Base-by-base conservation (phyloP, 2,113 vertebrate genomes). In the Corydoras maculifer region DNA sequence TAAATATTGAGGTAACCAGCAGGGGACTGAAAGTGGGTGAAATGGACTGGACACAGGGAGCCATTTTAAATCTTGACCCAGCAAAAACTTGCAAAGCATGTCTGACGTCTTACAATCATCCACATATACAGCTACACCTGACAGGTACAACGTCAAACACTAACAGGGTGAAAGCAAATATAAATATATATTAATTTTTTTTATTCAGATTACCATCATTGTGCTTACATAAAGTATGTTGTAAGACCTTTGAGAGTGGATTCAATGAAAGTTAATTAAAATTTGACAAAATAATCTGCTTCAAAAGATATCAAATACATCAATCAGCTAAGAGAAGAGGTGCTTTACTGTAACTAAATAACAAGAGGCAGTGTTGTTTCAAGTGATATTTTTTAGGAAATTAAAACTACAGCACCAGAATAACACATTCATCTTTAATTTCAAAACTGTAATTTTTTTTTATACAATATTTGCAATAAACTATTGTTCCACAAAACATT, bases 1-100 rank as follows among this genome's bases (percentile, higher is more conserved):
- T 50, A 13, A 18, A 64, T 32, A 57, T 57, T 53, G 30, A 62
- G 50, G 64, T 35, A 51, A 72, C 43, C 29, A 54, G 48, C 18
- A 15, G 32, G 14, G 50, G 48, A 54, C 15, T 29, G 65, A 12
- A 6, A 3, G n/a, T 53, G 43, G 7, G 7, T 43, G 58, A 72
- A 32, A 75, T 55, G 57, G 55, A 11, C 58, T 58, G 43, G 65
- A 72, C 43, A 72, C 43, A 58, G 53, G 62, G 53, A 65, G 59
- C 70, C 73, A 62, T 75, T 73, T 69, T 62, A 69, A 61, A 61
- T 72, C 69, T 73, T 78, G 70, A 78, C 73, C 43, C 58, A 31
- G n/a, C 58, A 72, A 60, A 70, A 69, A 78, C 73, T 64, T 30
- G 13, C 50, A 69, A 75, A 62, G 77, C 75, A 75, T 53, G 73